Evolutionary conservation across 1,140 invertebrate species (phyloP).

Genomic region (Akabosia matsudoensis): DNA sequence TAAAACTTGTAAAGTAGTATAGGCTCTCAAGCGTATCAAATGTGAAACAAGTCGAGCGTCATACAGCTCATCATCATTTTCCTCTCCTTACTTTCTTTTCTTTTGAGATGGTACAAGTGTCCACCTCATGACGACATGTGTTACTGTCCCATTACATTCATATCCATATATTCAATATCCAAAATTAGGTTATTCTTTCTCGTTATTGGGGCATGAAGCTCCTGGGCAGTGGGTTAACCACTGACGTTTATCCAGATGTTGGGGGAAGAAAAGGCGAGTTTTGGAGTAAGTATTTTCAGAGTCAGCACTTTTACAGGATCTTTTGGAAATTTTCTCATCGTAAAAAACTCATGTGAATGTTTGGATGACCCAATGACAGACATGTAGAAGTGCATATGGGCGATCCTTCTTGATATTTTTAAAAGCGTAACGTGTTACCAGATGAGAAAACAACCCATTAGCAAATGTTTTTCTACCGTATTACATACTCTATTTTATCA

Average conservation of each 20-base stretch:
- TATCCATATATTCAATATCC: too few relatives aligned
- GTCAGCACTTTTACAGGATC: background rate
- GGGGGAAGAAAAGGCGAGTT: background rate
- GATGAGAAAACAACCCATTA: constrained; percentile 13
- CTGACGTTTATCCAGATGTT: background rate
- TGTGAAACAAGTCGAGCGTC: constrained; percentile 4
- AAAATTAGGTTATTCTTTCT: too few relatives aligned
- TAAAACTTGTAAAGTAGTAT: background rate
- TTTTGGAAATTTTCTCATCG: background rate
- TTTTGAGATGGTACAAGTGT: constrained; percentile 12
- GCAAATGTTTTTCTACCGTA: background rate
- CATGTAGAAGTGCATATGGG: background rate
- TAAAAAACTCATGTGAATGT: background rate
- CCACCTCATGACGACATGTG: background rate
- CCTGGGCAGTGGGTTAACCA: background rate
- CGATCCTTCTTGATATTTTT: background rate
- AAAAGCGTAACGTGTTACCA: background rate
- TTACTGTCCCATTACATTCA: too few relatives aligned
- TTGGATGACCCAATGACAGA: constrained; percentile 8
- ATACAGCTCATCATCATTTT: background rate
- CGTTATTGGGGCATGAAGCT: too few relatives aligned
- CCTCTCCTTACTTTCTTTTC: background rate
- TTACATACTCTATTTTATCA: background rate
- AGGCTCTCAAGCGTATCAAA: constrained; percentile 1
- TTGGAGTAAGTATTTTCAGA: background rate